Conservation (phyloP, 1,140 invertebrate species). For the Microplitis demolitor region DNA sequence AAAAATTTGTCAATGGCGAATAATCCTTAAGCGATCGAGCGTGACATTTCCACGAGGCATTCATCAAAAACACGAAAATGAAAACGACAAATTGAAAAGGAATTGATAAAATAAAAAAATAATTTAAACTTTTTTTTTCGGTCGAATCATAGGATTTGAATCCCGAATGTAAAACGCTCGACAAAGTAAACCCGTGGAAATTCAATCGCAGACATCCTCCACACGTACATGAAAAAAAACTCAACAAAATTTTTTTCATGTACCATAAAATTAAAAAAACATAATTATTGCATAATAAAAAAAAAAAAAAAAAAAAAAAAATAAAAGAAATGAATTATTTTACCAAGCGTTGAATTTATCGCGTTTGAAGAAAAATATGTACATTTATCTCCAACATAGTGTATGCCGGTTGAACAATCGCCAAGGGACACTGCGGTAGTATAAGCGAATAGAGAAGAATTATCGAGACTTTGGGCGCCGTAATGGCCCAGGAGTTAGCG, state of each 20-base stretch:
- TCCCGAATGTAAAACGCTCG: neutral
- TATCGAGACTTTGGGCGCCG: conserved; percentile 18
- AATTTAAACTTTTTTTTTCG: neutral
- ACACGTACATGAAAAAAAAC: too few species aligned
- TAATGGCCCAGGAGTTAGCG: conserved; percentile 4
- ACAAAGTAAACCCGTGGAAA: too few species aligned
- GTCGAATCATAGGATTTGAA: neutral
- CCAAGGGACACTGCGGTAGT: neutral
- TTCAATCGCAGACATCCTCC: too few species aligned
- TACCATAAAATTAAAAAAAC: too few species aligned
- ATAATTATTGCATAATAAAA: too few species aligned
- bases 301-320: neutral
- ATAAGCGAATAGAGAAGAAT: conserved; percentile 10
- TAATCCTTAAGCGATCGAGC: conserved; percentile 2
- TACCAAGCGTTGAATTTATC: too few species aligned
- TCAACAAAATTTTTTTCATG: too few species aligned
- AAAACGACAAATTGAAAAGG: conserved; percentile 19
- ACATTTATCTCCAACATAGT: neutral
- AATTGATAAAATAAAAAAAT: neutral
- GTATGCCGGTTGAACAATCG: neutral
- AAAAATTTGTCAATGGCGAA: neutral
- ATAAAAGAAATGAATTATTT: neutral
- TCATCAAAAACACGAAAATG: conserved; percentile 23
- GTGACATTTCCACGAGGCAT: conserved; percentile 8
- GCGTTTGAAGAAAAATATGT: too few species aligned